phyloP scores from a whole-genome alignment of 2,113 vertebrate species.

The Melanocharis versteri region DNA sequence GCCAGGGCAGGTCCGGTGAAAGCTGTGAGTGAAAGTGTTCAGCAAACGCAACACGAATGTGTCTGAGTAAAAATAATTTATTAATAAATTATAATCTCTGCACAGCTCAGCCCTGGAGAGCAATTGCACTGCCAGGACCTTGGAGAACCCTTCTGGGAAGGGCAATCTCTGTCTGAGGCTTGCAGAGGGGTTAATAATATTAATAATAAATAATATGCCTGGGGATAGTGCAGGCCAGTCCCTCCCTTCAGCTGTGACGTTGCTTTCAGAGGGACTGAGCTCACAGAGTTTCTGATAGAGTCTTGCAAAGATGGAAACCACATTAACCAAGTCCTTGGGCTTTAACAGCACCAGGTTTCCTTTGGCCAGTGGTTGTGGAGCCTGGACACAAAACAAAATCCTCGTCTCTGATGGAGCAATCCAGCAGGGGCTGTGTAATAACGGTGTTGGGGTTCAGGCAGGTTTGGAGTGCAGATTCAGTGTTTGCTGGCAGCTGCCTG shows the following conservation, averaged over 20 bases:
- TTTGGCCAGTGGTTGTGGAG: not conserved
- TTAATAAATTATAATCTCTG: not conserved
- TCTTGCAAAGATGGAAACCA: not conserved
- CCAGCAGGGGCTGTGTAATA: not conserved
- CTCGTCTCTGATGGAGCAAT: not conserved
- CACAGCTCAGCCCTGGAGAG: not conserved
- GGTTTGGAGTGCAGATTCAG: not conserved
- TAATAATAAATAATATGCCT: not conserved
- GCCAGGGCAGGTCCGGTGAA: not conserved
- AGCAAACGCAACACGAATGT: accelerated
- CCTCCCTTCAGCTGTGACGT: not conserved
- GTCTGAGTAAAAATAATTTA: not conserved
- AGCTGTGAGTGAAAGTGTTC: accelerated
- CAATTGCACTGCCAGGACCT: not conserved
- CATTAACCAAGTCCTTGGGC: not conserved
- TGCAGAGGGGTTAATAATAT: not conserved
- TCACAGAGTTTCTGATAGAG: not conserved
- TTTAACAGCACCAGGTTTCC: not conserved
- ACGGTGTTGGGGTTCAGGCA: accelerated
- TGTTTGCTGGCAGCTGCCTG: not conserved
- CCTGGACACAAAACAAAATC: not conserved
- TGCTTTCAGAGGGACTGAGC: not conserved
- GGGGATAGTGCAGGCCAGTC: not conserved
- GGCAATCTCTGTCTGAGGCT: too few relatives aligned
- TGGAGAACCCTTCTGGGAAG: not conserved